phyloP scores from a whole-genome alignment of 1,140 invertebrate species.

The Drosophila trapezifrons region DNA sequence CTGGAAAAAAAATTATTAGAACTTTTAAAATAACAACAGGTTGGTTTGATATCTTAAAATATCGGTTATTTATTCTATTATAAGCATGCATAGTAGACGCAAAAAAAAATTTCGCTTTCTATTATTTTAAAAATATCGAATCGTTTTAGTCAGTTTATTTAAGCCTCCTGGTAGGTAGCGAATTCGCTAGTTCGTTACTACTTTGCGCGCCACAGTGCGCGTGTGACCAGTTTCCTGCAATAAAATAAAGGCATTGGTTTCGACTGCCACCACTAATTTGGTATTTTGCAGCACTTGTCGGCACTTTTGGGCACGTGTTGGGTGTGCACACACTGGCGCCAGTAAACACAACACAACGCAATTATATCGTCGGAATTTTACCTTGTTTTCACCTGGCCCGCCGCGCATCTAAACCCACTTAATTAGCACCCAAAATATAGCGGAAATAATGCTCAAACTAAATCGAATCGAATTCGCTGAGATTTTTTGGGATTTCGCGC shows the following conservation, averaged over 20 bases:
- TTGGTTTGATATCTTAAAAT: too few relatives aligned
- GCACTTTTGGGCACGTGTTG: background rate
- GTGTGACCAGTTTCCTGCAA: too few relatives aligned
- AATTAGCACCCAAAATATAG: slow-evolving; percentile 9
- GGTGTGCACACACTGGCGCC: slow-evolving; percentile 25
- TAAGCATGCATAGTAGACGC: too few relatives aligned
- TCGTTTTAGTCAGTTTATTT: too few relatives aligned
- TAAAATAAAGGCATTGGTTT: background rate
- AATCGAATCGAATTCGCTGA: slow-evolving; percentile 8
- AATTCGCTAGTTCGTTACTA: too few relatives aligned
- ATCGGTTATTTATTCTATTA: too few relatives aligned
- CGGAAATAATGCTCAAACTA: background rate
- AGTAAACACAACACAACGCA: slow-evolving; percentile 58
- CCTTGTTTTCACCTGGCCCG: slow-evolving; percentile 15
- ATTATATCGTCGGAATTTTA: slow-evolving; percentile 42
- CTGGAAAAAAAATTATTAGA: too few relatives aligned
- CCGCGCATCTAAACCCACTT: slow-evolving; percentile 6
- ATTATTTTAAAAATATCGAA: too few relatives aligned
- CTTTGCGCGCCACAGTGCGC: too few relatives aligned
- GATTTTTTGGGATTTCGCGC: background rate
- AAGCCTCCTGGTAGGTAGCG: too few relatives aligned
- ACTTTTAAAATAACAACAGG: too few relatives aligned
- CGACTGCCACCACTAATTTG: background rate
- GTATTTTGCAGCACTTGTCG: slow-evolving; percentile 6
- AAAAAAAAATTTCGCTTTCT: too few relatives aligned